phyloP scores from a whole-genome alignment of 2,113 vertebrate genomes.

The Mola mola region DNA sequence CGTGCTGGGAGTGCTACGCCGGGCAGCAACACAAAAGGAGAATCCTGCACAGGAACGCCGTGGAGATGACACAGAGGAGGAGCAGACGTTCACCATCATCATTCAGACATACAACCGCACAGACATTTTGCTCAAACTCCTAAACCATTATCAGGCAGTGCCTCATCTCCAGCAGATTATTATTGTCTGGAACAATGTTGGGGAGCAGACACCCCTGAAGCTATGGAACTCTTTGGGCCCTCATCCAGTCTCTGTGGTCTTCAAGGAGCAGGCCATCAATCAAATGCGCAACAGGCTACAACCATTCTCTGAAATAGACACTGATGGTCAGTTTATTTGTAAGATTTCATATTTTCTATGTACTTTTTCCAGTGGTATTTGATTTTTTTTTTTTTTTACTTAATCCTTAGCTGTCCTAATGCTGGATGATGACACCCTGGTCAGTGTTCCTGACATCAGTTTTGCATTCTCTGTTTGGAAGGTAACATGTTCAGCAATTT shows the following conservation, averaged over 20 bases:
- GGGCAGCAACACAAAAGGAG: conserved; percentile 11
- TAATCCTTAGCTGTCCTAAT: conserved; percentile 87
- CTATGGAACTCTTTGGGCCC: conserved; percentile 91
- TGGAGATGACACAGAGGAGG: conserved; percentile 49
- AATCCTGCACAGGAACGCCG: neutral
- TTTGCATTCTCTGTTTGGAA: conserved; percentile 97
- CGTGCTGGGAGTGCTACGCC: conserved; percentile 48
- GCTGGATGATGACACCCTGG: conserved; percentile 92
- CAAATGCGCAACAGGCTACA: conserved; percentile 93
- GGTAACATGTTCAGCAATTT: conserved; percentile 77
- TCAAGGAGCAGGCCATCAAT: conserved; percentile 89
- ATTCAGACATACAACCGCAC: conserved; percentile 96
- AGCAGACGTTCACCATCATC: conserved; percentile 86
- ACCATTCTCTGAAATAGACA: conserved; percentile 89
- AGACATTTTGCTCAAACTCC: conserved; percentile 89
- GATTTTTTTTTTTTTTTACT: neutral
- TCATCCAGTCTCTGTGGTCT: conserved; percentile 90
- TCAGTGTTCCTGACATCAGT: conserved; percentile 91
- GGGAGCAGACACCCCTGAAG: conserved; percentile 84
- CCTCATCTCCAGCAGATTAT: conserved; percentile 88
- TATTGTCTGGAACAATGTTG: conserved; percentile 94
- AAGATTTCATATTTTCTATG: neutral
- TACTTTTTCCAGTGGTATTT: neutral
- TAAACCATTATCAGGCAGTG: conserved; percentile 94
- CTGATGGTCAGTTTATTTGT: conserved; percentile 80